These are phyloP conservation scores for Hypena proboscidalis DNA, from an alignment of 2,888 invertebrate species.

Conservation along the genomic window DNA sequence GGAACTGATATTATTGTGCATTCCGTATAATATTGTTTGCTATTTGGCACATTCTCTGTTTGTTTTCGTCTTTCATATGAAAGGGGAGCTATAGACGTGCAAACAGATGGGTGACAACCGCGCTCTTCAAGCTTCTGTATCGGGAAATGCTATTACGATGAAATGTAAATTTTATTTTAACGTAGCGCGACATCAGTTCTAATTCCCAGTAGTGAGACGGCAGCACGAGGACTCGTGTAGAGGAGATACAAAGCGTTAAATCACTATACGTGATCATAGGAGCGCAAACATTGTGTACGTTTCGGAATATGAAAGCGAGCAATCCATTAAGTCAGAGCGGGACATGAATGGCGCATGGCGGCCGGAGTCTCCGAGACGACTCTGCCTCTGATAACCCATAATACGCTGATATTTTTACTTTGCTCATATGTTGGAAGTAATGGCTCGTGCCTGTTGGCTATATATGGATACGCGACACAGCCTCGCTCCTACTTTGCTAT, in stretches of 20 bases:
- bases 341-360: conserved; percentile 77
- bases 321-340: conserved; percentile 80
- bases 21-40: conserved; percentile 86
- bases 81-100: conserved; percentile 81
- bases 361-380: conserved; percentile 72
- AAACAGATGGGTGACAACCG: conserved; percentile 79
- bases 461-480: conserved; percentile 53
- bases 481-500: neutral
- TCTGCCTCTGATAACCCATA: conserved; percentile 82
- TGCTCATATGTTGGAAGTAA: conserved; percentile 85
- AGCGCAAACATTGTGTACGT: conserved; percentile 73
- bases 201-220: conserved; percentile 36
- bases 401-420: conserved; percentile 85
- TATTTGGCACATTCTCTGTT: conserved; percentile 85
- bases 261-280: conserved; percentile 75
- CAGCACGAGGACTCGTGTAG: conserved; percentile 29
- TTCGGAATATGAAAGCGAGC: conserved; percentile 81
- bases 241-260: conserved; percentile 66
- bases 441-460: conserved; percentile 67
- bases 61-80: conserved; percentile 84
- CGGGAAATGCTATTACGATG: conserved; percentile 71
- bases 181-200: conserved; percentile 33
- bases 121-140: conserved; percentile 70
- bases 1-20: conserved; percentile 86
- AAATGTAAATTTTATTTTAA: conserved; percentile 69